Percentiles rank a stretch among this genome's conserved stretches.
phyloP scores from a whole-genome alignment of 1,140 invertebrate species.

The Samia ricini region DNA sequence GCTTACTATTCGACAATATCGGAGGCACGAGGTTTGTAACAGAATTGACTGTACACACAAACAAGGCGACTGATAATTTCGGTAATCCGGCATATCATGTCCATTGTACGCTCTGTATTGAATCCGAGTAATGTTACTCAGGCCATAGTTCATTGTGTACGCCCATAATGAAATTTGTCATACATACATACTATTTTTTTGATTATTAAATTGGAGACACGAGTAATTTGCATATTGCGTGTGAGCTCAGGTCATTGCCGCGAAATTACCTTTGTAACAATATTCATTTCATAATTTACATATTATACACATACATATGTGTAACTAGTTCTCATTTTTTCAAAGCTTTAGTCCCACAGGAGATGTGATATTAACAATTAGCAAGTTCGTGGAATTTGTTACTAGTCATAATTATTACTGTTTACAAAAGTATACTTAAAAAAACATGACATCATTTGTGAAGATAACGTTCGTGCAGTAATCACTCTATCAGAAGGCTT shows the following conservation, averaged over 20 bases:
- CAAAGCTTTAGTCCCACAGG: not conserved
- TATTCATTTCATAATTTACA: not conserved
- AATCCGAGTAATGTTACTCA: too few species aligned
- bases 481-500: too few species aligned
- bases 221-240: not conserved
- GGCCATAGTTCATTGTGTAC: not conserved
- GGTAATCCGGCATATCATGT: too few species aligned
- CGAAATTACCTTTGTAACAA: not conserved
- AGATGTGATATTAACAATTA: not conserved
- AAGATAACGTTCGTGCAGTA: too few species aligned
- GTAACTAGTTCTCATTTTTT: not conserved
- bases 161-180: not conserved
- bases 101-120: too few species aligned
- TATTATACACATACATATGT: not conserved
- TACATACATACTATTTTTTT: not conserved
- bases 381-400: not conserved
- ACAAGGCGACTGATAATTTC: too few species aligned
- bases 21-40: too few species aligned
- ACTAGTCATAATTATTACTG: too few species aligned
- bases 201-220: not conserved
- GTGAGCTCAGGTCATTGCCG: not conserved
- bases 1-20: too few species aligned
- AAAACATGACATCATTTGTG: too few species aligned
- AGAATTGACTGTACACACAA: too few species aligned
- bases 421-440: too few species aligned